phyloP scores from a whole-genome alignment of 64 coral and sea anemone species.

The Pocillopora damicornis region DNA sequence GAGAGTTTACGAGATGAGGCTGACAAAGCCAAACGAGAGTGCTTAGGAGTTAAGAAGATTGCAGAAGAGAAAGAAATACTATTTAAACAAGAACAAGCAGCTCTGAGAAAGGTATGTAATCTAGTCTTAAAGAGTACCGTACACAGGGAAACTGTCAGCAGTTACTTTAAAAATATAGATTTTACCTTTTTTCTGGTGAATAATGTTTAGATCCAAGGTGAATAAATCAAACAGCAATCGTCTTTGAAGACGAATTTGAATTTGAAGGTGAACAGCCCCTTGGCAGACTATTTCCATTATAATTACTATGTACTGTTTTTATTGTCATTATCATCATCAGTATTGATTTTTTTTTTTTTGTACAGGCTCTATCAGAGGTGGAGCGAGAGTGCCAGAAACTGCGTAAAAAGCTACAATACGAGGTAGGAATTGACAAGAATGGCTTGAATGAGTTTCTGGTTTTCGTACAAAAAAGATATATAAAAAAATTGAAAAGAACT shows the following conservation, averaged over 20 bases:
- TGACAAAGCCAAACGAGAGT: slow-evolving; percentile 89
- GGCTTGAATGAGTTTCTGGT: neutral
- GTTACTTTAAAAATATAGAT: no score
- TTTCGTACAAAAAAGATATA: neutral
- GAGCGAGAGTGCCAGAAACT: slow-evolving; percentile 86
- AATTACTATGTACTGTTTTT: neutral
- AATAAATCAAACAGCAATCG: no score
- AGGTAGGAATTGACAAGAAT: slow-evolving; percentile 31
- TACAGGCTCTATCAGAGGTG: slow-evolving; percentile 80
- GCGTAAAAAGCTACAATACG: slow-evolving; percentile 74
- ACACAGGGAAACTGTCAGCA: no score
- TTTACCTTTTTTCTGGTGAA: no score
- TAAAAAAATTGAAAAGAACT: no score
- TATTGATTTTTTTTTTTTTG: neutral
- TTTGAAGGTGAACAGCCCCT: no score
- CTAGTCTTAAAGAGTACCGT: no score
- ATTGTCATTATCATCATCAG: neutral
- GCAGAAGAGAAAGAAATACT: slow-evolving; percentile 82
- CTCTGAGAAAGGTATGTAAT: slow-evolving; percentile 70
- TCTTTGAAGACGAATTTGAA: no score
- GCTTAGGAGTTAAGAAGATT: slow-evolving; percentile 88
- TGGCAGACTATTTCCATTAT: no score
- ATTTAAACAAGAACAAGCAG: slow-evolving; percentile 90
- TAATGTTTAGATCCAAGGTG: no score
- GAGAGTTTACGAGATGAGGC: slow-evolving; percentile 89